Percentiles rank a stretch among this genome's conserved stretches.
Evolutionary conservation across 2,888 invertebrate species (phyloP).

Genomic region (Campoplex nolae): DNA sequence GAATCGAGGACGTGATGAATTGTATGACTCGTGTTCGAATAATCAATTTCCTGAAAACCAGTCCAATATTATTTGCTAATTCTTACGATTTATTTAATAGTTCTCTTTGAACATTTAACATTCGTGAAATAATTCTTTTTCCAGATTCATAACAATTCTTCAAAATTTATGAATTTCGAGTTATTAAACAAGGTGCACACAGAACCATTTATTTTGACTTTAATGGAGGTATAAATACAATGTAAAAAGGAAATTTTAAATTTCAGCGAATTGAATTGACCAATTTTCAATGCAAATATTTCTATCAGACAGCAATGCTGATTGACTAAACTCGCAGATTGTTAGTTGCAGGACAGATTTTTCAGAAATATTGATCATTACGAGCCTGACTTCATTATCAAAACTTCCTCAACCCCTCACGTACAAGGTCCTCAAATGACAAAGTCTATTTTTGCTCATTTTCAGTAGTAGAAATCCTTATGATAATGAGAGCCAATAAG

Average conservation of each 20-base stretch:
- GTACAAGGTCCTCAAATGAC: background rate
- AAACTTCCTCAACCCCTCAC: constrained; percentile 24
- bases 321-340: background rate
- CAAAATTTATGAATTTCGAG: background rate
- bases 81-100: background rate
- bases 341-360: background rate
- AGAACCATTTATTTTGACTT: background rate
- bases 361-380: background rate
- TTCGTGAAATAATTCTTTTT: background rate
- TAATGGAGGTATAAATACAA: background rate
- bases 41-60: background rate
- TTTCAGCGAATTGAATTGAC: background rate
- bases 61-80: background rate
- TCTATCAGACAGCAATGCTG: background rate
- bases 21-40: background rate
- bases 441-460: background rate
- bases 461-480: background rate
- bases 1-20: background rate
- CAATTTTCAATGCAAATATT: background rate
- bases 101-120: background rate
- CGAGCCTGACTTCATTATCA: background rate
- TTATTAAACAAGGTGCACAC: background rate
- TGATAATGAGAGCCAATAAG: background rate
- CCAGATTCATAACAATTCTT: background rate
- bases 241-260: background rate